Evolutionary conservation across 2,113 vertebrate species (phyloP).

Genomic region (Percina caprodes): DNA sequence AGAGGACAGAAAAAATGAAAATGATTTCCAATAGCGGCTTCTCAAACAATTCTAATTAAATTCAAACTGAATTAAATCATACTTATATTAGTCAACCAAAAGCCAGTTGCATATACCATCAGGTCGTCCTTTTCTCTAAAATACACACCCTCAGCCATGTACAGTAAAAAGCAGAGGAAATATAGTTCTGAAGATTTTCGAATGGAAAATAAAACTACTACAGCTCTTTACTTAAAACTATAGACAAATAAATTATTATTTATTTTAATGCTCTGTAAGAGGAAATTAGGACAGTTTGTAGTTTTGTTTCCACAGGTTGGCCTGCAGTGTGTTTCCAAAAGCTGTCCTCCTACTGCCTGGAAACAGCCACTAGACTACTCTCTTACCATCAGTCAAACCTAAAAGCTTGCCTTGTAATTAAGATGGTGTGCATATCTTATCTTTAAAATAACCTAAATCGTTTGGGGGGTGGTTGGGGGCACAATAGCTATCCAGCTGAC

Average conservation of each 20-base stretch:
- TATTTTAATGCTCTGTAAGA: constrained; percentile 14
- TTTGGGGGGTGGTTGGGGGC: neutral
- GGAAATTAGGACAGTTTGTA: neutral
- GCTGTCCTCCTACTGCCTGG: neutral
- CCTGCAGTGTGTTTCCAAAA: neutral
- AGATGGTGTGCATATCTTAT: constrained; percentile 41
- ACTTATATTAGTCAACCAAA: constrained; percentile 47
- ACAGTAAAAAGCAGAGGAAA: neutral
- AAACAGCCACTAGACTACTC: neutral
- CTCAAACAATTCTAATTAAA: constrained; percentile 43
- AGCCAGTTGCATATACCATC: constrained; percentile 7
- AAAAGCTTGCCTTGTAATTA: constrained; percentile 26
- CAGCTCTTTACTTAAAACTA: neutral
- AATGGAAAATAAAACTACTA: neutral
- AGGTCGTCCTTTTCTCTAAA: neutral
- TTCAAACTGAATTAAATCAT: constrained; percentile 49
- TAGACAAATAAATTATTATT: neutral
- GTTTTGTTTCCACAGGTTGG: constrained; percentile 1
- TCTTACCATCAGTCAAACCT: neutral
- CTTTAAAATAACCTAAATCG: constrained; percentile 37
- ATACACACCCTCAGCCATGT: constrained; percentile 3
- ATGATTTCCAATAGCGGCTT: neutral
- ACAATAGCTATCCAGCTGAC: constrained; percentile 73
- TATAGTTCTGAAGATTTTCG: neutral
- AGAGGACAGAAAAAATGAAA: constrained; percentile 12